phyloP scores from a whole-genome alignment of 2,888 invertebrate species.

The Euclidia mi region DNA sequence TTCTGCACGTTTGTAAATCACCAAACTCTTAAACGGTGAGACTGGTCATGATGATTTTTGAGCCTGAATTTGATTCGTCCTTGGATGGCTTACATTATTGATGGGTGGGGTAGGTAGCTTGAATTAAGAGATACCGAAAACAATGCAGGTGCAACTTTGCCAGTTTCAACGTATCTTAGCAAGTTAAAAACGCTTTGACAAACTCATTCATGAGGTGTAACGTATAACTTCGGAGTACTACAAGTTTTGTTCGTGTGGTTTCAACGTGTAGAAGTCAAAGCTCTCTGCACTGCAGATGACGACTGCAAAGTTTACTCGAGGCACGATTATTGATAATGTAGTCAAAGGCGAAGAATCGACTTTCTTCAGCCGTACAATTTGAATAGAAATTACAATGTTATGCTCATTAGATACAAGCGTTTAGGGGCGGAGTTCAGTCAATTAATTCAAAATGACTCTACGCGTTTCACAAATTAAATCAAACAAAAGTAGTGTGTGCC shows the following conservation, averaged over 20 bases:
- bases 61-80: too few relatives aligned
- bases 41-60: too few relatives aligned
- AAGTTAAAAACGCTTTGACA: too few relatives aligned
- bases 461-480: slow-evolving; percentile 4
- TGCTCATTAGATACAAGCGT: background rate
- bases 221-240: slow-evolving; percentile 10
- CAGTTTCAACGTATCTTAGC: too few relatives aligned
- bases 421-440: slow-evolving; percentile 13
- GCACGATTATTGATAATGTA: slow-evolving; percentile 14
- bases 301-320: slow-evolving; percentile 20
- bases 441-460: slow-evolving; percentile 10
- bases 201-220: background rate
- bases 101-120: too few relatives aligned
- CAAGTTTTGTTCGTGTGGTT: background rate
- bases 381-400: slow-evolving; percentile 11
- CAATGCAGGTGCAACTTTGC: too few relatives aligned
- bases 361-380: background rate
- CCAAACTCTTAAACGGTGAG: too few relatives aligned
- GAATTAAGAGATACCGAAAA: too few relatives aligned
- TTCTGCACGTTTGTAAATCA: background rate
- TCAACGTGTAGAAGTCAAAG: slow-evolving; percentile 33
- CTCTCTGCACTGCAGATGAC: slow-evolving; percentile 24
- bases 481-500: background rate
- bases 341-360: slow-evolving; percentile 1
- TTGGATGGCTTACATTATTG: too few relatives aligned